Percentiles rank a stretch among this genome's conserved stretches.
Evolutionary conservation across 2,797 vertebrate species (phyloP).

Genomic region (Echeneis naucrates): DNA sequence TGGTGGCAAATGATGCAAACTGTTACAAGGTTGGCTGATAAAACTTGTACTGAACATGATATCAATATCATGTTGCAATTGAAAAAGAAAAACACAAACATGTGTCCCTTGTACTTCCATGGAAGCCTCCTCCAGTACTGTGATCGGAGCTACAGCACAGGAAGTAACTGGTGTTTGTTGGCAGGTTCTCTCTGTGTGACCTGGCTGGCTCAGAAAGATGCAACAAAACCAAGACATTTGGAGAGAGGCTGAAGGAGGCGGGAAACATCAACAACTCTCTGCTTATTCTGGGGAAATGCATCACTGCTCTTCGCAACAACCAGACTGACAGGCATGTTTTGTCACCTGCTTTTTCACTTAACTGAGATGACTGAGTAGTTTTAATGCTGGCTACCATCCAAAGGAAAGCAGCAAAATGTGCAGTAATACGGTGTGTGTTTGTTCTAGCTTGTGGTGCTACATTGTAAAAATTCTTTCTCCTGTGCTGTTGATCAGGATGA

Average conservation of each 20-base stretch:
- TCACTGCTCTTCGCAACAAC: constrained; percentile 88
- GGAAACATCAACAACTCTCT: constrained; percentile 94
- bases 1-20: no score
- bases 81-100: no score
- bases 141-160: neutral
- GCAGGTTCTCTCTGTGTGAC: constrained; percentile 91
- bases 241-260: constrained; percentile 92
- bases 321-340: constrained; percentile 85
- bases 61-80: no score
- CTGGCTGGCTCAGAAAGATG: constrained; percentile 93
- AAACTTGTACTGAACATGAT: no score
- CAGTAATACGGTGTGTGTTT: neutral
- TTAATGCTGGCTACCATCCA: neutral
- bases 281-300: constrained; percentile 93
- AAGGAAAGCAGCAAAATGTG: neutral
- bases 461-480: neutral
- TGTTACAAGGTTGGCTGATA: no score
- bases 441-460: neutral
- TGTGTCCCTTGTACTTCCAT: no score
- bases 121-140: neutral
- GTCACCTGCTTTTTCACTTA: neutral
- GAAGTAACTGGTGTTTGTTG: neutral
- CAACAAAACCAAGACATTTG: constrained; percentile 91
- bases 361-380: neutral
- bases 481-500: constrained; percentile 71